Base-by-base conservation (phyloP, 2,888 invertebrate genomes). In the Drosophila robusta region DNA sequence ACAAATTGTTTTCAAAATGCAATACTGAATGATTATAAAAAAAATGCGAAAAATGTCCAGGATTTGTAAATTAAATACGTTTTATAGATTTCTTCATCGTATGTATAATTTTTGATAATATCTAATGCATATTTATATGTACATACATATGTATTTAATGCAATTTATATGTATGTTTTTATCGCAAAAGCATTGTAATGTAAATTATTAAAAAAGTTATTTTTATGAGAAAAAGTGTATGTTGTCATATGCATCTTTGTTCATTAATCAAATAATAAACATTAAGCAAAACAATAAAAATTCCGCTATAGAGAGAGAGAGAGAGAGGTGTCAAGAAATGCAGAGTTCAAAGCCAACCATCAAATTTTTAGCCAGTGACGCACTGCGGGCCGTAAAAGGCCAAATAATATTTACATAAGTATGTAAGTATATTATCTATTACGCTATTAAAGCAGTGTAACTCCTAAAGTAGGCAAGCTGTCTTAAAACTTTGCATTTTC, bases 241-340 rank as follows among this genome's bases (percentile, higher is more conserved):
- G 26, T 29, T 39, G 71, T 42, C 47, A 39, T 42, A 22, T 62
- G 50, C 39, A 51, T 51, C 14, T 61, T 38, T 34, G 32, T 34
- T 18, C 47, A 72, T 65, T 65, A 72, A 65, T 65, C 66, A 73
- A 61, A 49, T 56, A 56, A 81, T 62, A 65, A 78, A 57, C 69
- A 80, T 68, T 77, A 77, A 63, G 62, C 62, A 14, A 42, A 58
- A 61, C 57, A 63, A 73, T 80, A 49, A 84, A 84, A 77, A 79
- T 80, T 61, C 60, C 74, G 14, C 32, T 36, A 24, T 54, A 58
- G 62, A 55, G 69, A 77, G 26, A n/a, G n/a, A 26, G 26, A 26
- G 26, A 29, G 34, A 34, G 34, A 70, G 70, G 75, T 85, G 67
- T 70, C 62, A 75, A 70, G 57, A 57, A 52, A 84, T 54, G 45